Evolutionary conservation across 2,888 invertebrate genomes (phyloP).

Genomic region (Nephrotoma guestfalica): DNA sequence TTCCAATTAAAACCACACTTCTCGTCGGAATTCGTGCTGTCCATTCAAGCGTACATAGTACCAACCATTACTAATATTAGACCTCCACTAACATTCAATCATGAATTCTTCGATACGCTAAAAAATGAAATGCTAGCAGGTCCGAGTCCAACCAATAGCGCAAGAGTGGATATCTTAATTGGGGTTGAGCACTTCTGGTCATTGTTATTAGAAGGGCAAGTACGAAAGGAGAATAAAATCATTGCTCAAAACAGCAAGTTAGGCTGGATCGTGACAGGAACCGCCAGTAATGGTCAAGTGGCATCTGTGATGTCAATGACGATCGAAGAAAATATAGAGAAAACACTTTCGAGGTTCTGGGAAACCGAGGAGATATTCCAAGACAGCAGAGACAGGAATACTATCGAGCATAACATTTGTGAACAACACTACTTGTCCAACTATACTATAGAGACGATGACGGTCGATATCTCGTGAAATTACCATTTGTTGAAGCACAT

Average conservation of each 20-base stretch:
- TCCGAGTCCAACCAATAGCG: not conserved
- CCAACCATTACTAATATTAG: too few relatives aligned
- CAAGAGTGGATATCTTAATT: slow-evolving; percentile 1
- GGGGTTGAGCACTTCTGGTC: not conserved
- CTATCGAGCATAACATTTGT: too few relatives aligned
- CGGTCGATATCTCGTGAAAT: too few relatives aligned
- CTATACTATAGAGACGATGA: not conserved
- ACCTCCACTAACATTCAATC: not conserved
- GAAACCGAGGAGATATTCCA: too few relatives aligned
- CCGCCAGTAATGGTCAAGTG: not conserved
- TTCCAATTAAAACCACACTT: too few relatives aligned
- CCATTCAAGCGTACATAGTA: too few relatives aligned
- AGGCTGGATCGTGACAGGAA: not conserved
- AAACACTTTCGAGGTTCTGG: too few relatives aligned
- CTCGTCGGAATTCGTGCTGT: too few relatives aligned
- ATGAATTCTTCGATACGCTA: not conserved
- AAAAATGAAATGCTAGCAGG: not conserved
- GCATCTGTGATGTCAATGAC: too few relatives aligned
- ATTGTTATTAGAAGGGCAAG: not conserved
- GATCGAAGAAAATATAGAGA: too few relatives aligned
- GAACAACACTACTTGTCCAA: not conserved
- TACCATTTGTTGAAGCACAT: too few relatives aligned
- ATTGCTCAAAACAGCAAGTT: not conserved
- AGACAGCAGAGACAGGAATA: too few relatives aligned
- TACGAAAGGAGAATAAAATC: not conserved